Evolutionary conservation across 2,113 vertebrate genomes (phyloP), one percentile per base, ranked within the genome.

Genomic region (cattle (Bos taurus)): DNA sequence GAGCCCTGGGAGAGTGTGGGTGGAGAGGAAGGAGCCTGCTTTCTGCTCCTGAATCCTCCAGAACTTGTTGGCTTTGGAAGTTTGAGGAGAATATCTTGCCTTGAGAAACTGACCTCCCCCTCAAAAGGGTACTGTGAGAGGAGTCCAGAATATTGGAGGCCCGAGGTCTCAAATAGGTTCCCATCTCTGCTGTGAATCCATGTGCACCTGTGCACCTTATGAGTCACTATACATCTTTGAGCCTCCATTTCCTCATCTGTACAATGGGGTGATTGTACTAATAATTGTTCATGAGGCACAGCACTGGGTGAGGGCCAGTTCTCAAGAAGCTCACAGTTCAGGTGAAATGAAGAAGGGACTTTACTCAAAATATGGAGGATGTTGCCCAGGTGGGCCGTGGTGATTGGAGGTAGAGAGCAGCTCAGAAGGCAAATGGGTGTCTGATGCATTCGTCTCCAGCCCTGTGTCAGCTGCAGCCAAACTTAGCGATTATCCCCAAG

Each of bases 391-490:
- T 21, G 14, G 43, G 4, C 4, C 13, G 11, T 43, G 4, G 4
- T 1, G 15, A 81, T 1, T 12, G 28, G n/a, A 50, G 4, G 0
- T 1, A 46, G n/a, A n/a, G 50, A 52, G 81, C 40, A 67, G 74
- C 28, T 36, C 23, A 33, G 92, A 71, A 88, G 74, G 85, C 52
- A 78, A 95, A 83, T 91, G 33, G 67, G 50, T 46, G 40, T 48
- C 80, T 30, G 36, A 36, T 1, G 43, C 17, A 1, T 89, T 64
- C 1, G 11, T 36, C 91, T 67, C 48, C 30, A 52, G 74, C 5
- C 19, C 40, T 0, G 0, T 9, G 33, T 82, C 91, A 59, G 80
- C 50, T 12, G 48, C 19, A 48, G 86, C 82, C 17, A 17, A 17
- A 43, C 33, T 67, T 33, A 19, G 48, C 5, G 3, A 25, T 17